Evolutionary conservation across 2,797 vertebrate genomes (phyloP), one percentile per base, ranked within the genome.

Genomic region (Nyctalus aviator): DNA sequence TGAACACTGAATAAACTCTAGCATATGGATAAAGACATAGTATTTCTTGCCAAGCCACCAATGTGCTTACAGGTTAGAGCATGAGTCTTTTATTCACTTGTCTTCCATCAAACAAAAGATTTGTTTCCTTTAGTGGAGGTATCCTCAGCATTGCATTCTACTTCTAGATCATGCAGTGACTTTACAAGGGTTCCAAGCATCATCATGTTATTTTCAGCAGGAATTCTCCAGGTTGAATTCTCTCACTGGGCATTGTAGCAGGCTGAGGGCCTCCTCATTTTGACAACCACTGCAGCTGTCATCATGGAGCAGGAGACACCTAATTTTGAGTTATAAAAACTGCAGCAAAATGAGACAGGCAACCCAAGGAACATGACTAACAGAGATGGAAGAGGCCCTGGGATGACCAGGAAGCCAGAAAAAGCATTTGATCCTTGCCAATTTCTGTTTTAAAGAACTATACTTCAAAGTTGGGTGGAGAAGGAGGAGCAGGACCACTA

Each of bases 361-460:
- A 6, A 20, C 20, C 20, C 64, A 15, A 25, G 15, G 25, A 18
- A 66, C 8, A 0, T 11, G n/a, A 12, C 13, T 12, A 9, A 27
- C 1, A 8, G 44, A 50, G 32, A 37, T 0, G 0, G 37, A 78
- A 46, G 13, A 10, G 37, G 12, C 5, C 6, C 4, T 64, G 25
- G 50, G 21, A 44, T 6, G 62, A 48, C 25, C 41, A 17, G 77
- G 13, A 0, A 75, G 55, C 2, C 12, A 35, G 44, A 46, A 62
- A 41, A 27, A 32, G 5, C 35, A 5, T 25, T 53, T 1, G 44
- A 62, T 15, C 20, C 21, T 11, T 11, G 15, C 53, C 23, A 23
- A 9, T 9, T 8, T 9, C 27, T 84, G 44, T 50, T 62, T 62
- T 53, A n/a, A 50, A 53, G 66, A 69, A 35, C 17, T n/a, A 1